A percentile compares a stretch with the other conserved stretches of the same genome.
Evolutionary conservation across 2,797 vertebrate genomes (phyloP).

Genomic region (Gadopsis bispinosus): DNA sequence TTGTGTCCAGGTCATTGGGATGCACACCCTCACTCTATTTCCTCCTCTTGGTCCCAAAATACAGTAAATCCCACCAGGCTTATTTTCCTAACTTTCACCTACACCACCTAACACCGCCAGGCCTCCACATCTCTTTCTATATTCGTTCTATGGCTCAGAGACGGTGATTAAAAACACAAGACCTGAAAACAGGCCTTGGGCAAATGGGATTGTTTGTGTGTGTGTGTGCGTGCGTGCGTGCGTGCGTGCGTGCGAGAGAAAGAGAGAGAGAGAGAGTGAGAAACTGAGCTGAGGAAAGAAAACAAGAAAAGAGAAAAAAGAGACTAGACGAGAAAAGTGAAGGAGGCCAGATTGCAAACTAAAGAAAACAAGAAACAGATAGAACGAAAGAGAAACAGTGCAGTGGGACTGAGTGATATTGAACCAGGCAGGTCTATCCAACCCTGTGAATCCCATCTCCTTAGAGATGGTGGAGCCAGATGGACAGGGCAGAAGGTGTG

Average conservation of each 20-base stretch:
- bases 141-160: conserved; percentile 68
- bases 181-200: conserved; percentile 75
- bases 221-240: too few species aligned
- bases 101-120: conserved; percentile 47
- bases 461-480: conserved; percentile 77
- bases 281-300: conserved; percentile 20
- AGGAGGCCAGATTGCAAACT: conserved; percentile 45
- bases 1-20: conserved; percentile 58
- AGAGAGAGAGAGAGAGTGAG: not conserved
- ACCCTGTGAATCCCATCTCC: conserved; percentile 75
- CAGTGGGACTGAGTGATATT: conserved; percentile 63
- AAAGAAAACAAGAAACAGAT: conserved; percentile 45
- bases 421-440: conserved; percentile 70
- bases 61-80: conserved; percentile 63
- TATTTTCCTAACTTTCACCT: conserved; percentile 67
- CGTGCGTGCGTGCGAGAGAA: not conserved
- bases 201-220: not conserved
- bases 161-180: conserved; percentile 76
- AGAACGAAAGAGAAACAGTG: conserved; percentile 50
- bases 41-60: conserved; percentile 39
- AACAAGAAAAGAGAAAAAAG: conserved; percentile 41
- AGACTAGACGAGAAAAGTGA: conserved; percentile 27
- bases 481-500: conserved; percentile 82
- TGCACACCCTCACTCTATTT: conserved; percentile 53
- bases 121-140: conserved; percentile 58